These are phyloP conservation scores for Antedon mediterranea DNA, from an alignment of 53 echinoderm and acorn worm genomes.

Conservation along the genomic window DNA sequence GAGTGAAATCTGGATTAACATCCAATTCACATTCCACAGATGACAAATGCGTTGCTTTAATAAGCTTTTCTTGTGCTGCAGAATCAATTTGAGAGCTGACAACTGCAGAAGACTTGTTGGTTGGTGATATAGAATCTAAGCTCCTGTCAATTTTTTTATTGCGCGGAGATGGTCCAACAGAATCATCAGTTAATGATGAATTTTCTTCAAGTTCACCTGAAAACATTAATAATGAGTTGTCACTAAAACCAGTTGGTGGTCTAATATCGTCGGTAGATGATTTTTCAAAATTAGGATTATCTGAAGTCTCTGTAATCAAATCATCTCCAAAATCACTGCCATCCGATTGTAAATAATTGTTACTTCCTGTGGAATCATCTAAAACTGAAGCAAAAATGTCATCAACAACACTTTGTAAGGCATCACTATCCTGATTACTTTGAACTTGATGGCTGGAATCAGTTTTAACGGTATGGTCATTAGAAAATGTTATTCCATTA, in stretches of 20 bases:
- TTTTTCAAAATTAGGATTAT: neutral
- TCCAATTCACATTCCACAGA: neutral
- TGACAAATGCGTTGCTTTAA: neutral
- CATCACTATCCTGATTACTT: neutral
- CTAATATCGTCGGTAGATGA: slow-evolving; percentile 31
- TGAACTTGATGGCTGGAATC: slow-evolving; percentile 2
- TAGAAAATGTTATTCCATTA: too few species aligned
- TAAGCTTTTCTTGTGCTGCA: neutral
- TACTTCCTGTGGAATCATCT: slow-evolving; percentile 13
- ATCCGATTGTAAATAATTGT: neutral
- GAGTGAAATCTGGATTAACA: neutral
- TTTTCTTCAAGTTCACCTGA: neutral
- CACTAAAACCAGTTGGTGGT: slow-evolving; percentile 64
- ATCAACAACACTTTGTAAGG: slow-evolving; percentile 22
- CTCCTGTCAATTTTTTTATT: neutral
- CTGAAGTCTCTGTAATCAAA: slow-evolving; percentile 4
- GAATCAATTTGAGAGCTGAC: neutral
- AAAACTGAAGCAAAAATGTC: slow-evolving; percentile 64
- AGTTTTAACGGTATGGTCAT: neutral
- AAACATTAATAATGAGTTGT: slow-evolving; percentile 34
- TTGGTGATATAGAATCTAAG: neutral
- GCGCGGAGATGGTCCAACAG: neutral
- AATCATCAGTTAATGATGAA: neutral
- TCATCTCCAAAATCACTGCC: neutral
- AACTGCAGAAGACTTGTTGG: neutral